Evolutionary conservation across 2,888 invertebrate species (phyloP), one percentile per base, ranked within the genome.

Genomic region (Hemithea aestivaria): DNA sequence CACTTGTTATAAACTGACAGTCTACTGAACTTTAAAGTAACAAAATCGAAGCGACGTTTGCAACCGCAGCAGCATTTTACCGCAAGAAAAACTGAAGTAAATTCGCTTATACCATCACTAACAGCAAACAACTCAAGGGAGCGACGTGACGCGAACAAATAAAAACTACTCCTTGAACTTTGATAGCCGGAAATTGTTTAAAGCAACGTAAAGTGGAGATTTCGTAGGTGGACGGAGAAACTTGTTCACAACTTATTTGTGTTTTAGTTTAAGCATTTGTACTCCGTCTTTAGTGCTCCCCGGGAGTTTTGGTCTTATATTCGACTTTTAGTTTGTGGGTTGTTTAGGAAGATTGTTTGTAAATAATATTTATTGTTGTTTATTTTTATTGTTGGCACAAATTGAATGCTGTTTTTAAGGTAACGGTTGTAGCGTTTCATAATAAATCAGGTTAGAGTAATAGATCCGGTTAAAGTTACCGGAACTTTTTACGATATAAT

Each of bases 181-280:
- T 75, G 73, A 76, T 74, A 68, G 71, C 58, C 62, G 70, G 68
- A 73, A 77, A 77, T 78, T 77, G 77, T 76, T 76, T 77, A 73
- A 75, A 74, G 73, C 61, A 68, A 66, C 69, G 62, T 60, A 63
- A 65, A 67, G 62, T 61, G 63, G 57, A 72, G 74, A 73, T 73
- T 73, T 68, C 51, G 69, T 62, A 60, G 68, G 64, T 66, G 68
- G 68, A 66, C 57, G 36, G 47, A 53, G 54, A 63, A 49, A 37
- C 35, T 35, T 35, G 35, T 24, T 33, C 12, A 23, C 42, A 52
- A 52, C 39, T 49, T 52, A 31, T 49, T 43, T 43, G 40, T 49
- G 39, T 47, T 44, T 42, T 34, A 45, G 36, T 47, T 44, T 42
- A 36, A 45, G 40, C 31, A 37, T 41, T 43, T 30, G 21, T 22